Percentiles rank a stretch among this genome's conserved stretches.
Conservation (phyloP, 1,140 invertebrate species). For the Cepaea nemoralis region DNA sequence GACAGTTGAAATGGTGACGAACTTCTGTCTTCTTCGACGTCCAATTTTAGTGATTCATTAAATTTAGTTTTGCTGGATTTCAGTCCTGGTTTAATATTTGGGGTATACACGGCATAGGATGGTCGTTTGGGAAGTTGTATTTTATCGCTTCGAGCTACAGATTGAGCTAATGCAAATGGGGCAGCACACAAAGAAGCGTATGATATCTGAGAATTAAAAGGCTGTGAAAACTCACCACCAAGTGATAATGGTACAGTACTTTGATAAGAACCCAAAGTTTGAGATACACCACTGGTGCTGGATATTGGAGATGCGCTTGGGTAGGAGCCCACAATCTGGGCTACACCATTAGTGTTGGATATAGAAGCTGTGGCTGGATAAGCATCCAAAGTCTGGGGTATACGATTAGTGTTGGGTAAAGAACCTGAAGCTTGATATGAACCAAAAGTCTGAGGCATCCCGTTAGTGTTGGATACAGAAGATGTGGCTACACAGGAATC, state of each 20-base stretch:
- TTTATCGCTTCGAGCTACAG: background rate
- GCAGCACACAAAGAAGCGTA: background rate
- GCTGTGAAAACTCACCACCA: background rate
- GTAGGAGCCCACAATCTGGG: too few relatives aligned
- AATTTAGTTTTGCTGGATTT: background rate
- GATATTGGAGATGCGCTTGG: too few relatives aligned
- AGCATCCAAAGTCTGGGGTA: too few relatives aligned
- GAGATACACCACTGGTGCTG: too few relatives aligned
- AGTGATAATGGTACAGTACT: background rate
- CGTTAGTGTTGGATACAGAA: too few relatives aligned
- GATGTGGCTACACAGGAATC: too few relatives aligned
- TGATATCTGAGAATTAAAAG: background rate
- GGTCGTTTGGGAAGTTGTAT: background rate
- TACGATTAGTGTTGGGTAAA: too few relatives aligned
- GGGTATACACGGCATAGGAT: background rate
- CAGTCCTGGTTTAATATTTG: background rate
- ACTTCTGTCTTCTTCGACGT: background rate
- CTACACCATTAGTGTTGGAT: too few relatives aligned
- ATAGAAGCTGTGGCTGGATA: too few relatives aligned
- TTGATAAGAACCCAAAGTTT: too few relatives aligned
- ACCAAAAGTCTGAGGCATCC: too few relatives aligned
- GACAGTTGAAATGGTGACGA: constrained; percentile 23
- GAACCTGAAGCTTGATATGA: too few relatives aligned
- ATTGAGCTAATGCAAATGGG: background rate
- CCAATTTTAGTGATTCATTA: background rate